Base-by-base conservation (phyloP, 1,140 invertebrate genomes). In the Bombus confusus region DNA sequence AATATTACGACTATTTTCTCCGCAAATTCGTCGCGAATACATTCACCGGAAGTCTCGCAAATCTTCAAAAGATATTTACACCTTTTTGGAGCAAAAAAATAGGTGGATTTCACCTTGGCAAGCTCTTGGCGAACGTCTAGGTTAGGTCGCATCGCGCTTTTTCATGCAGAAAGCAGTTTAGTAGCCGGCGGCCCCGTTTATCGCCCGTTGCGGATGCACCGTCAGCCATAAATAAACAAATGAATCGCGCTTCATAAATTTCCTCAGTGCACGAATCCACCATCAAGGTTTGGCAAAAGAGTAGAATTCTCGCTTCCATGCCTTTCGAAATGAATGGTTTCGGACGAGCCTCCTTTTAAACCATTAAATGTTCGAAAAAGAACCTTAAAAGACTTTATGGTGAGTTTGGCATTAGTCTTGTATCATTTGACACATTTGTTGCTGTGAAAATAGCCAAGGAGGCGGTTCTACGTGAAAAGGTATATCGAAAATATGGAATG, bases 201-300 rank as follows among this genome's bases (percentile, higher is more conserved):
- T 80, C 68, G 34, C 5, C 8, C 9, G 28, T 52, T n/a, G 37
- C 68, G 79, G 31, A n/a, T 37, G 64, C 47, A 80, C 31, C 28
- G 18, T 22, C 2, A 18, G 43, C 47, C 34, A 76, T 84, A 69
- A 86, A 84, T 86, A 86, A 76, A 43, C 22, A 71, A 52, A 84
- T 64, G 15, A 25, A 47, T 43, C n/a, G 22, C 31, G n/a, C n/a
- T n/a, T 59, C n/a, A 28, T 71, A 85, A 85, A 76, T 66, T 86
- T 31, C 76, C 25, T 18, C 41, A 3, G 8, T 62, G 22, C 6
- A 41, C 37, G 41, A 57, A 43, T 69, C 68, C 18, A 10, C 41
- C 57, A 71, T 72, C 37, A 41, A 25, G 3, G 31, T 43, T 52
- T 12, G 15, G 8, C 66, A 52, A 43, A 69, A 69, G 78, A 15